Conservation (phyloP, 1,140 invertebrate species). For the Geopemphigus sp. region DNA sequence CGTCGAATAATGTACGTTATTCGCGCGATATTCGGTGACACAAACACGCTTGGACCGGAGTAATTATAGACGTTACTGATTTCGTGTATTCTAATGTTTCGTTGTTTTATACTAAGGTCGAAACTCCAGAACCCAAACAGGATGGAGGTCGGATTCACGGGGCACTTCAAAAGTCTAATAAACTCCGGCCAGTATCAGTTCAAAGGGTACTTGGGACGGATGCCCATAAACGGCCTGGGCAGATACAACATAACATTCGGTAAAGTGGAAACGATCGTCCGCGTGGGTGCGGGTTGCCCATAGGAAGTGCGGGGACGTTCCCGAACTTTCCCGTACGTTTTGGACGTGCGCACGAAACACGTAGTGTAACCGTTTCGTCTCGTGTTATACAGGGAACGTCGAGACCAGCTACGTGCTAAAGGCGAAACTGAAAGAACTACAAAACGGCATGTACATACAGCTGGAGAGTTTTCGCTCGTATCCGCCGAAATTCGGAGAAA, state of each 20-base stretch:
- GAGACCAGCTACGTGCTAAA: conserved; percentile 16
- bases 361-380: background rate
- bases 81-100: background rate
- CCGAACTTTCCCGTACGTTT: no score
- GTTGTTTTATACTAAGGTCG: background rate
- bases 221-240: conserved; percentile 20
- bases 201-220: conserved; percentile 28
- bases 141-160: conserved; percentile 25
- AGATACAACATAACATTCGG: conserved; percentile 33
- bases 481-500: conserved; percentile 36
- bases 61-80: no score
- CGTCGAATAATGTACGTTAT: no score
- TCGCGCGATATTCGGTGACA: no score
- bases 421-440: background rate
- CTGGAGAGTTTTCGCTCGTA: conserved; percentile 9
- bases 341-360: background rate
- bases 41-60: no score
- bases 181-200: conserved; percentile 31
- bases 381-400: conserved; percentile 10
- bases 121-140: conserved; percentile 32
- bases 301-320: background rate
- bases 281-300: background rate
- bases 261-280: background rate
- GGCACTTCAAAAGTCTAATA: background rate
- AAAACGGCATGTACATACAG: conserved; percentile 11